Percentiles rank a stretch among this genome's conserved stretches.
Evolutionary conservation across 1,140 invertebrate genomes (phyloP).

Genomic region (Steinernema khuongi): DNA sequence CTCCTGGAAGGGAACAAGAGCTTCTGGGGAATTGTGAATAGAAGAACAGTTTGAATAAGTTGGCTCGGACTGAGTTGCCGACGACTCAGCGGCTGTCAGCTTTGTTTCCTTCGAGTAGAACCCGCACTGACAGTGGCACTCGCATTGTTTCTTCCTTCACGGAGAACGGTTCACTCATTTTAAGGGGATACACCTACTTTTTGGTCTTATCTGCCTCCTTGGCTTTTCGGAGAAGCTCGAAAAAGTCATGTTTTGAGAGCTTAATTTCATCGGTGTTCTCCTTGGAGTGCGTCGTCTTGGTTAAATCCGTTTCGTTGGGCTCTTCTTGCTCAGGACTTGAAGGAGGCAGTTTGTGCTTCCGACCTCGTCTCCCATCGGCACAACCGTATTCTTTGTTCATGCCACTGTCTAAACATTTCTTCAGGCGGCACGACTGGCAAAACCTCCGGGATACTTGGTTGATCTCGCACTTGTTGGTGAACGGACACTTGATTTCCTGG

Average conservation of each 20-base stretch:
- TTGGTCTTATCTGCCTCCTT: background rate
- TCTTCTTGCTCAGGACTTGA: background rate
- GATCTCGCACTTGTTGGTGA: constrained; percentile 81
- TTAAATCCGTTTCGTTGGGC: background rate
- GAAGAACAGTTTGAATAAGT: too few species aligned
- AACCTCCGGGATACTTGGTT: constrained; percentile 82
- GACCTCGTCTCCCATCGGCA: background rate
- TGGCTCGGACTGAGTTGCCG: background rate
- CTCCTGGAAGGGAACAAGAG: too few species aligned
- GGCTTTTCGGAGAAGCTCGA: background rate
- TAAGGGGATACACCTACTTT: background rate
- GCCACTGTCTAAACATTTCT: constrained; percentile 73
- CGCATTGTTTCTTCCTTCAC: background rate
- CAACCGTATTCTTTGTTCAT: background rate
- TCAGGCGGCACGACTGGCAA: constrained; percentile 77
- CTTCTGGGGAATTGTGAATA: too few species aligned
- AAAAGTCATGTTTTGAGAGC: background rate
- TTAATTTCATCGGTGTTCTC: background rate
- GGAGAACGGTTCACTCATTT: background rate
- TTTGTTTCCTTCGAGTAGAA: background rate
- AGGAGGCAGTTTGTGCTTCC: background rate
- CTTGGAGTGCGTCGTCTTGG: background rate
- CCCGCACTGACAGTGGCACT: constrained; percentile 2
- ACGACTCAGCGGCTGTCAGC: background rate
- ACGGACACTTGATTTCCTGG: constrained; percentile 73